phyloP scores from a whole-genome alignment of 2,797 vertebrate species.

The Eulemur coronatus region DNA sequence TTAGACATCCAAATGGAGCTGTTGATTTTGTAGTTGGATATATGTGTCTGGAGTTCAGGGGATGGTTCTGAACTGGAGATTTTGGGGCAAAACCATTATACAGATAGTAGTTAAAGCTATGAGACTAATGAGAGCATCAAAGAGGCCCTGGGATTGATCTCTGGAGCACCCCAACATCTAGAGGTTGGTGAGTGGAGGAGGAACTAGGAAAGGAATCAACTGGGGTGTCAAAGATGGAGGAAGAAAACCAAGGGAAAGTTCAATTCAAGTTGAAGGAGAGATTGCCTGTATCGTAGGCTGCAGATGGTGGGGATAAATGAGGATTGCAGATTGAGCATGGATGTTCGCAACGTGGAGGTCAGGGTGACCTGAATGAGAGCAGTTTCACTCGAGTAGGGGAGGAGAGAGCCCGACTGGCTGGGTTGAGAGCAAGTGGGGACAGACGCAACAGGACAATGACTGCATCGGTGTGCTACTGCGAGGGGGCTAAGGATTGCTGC shows the following conservation, averaged over 20 bases:
- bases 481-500: too few species aligned
- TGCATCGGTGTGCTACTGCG: rapidly evolving
- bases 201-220: not conserved
- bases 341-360: not conserved
- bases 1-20: not conserved
- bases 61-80: not conserved
- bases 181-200: not conserved
- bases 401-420: not conserved
- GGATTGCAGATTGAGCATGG: not conserved
- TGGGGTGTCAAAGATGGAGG: not conserved
- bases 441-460: too few species aligned
- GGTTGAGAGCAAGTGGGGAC: not conserved
- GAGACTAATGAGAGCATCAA: not conserved
- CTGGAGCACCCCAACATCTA: not conserved
- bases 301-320: not conserved
- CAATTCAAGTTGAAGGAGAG: not conserved
- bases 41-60: not conserved
- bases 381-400: not conserved
- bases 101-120: not conserved
- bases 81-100: not conserved
- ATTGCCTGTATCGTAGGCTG: not conserved
- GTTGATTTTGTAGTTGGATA: not conserved
- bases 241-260: not conserved
- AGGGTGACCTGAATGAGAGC: not conserved
- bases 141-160: not conserved